Evolutionary conservation across 2,113 vertebrate species (phyloP).

Genomic region (Ardeotis arabs): DNA sequence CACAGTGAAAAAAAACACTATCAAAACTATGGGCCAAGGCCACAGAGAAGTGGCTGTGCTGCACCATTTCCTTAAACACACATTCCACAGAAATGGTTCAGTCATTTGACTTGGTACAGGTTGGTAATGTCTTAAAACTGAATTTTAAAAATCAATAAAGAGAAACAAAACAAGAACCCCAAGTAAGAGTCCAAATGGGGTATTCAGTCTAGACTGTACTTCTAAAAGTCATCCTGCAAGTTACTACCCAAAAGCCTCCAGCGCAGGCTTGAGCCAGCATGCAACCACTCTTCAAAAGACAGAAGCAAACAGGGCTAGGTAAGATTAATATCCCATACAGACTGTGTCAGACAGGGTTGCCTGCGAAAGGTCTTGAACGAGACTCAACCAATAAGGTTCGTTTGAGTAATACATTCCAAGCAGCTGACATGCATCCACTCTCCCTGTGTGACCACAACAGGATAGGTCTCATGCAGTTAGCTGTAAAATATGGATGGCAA

Average conservation of each 20-base stretch:
- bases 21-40: background rate
- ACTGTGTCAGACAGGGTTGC: background rate
- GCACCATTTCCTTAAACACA: background rate
- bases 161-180: background rate
- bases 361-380: background rate
- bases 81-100: background rate
- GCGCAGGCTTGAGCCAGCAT: background rate
- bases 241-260: background rate
- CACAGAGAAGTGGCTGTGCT: background rate
- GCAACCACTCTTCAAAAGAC: background rate
- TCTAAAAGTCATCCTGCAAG: background rate
- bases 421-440: background rate
- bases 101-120: background rate
- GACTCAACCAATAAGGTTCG: background rate
- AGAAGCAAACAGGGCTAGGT: background rate
- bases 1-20: background rate
- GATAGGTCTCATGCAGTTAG: background rate
- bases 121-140: background rate
- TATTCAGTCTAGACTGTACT: background rate
- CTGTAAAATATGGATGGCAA: background rate
- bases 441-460: background rate
- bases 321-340: background rate
- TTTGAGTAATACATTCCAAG: slow-evolving; percentile 15
- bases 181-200: background rate
- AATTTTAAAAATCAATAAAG: background rate